These are phyloP conservation scores for Alosa sapidissima DNA, from an alignment of 2,797 vertebrate species.

Conservation along the genomic window DNA sequence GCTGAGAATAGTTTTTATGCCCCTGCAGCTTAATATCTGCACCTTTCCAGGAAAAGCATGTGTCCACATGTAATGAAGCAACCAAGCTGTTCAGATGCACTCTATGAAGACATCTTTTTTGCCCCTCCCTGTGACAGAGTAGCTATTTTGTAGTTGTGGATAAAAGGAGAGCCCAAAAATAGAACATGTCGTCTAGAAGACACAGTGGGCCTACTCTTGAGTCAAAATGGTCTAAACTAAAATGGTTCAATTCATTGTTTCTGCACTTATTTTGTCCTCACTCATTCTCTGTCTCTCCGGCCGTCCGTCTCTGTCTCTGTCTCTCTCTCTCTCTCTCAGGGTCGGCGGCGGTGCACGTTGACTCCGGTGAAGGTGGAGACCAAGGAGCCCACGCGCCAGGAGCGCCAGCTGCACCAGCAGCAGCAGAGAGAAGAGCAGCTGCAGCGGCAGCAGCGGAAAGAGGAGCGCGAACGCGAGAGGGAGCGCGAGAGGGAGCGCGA, in stretches of 20 bases:
- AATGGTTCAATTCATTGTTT: not conserved
- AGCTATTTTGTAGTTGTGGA: not conserved
- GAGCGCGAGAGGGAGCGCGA: conserved; percentile 68
- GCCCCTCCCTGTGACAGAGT: not conserved
- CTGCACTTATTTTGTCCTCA: too few species aligned
- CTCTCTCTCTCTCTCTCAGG: conserved; percentile 49
- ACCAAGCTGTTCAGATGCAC: not conserved
- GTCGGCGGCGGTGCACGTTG: conserved; percentile 62
- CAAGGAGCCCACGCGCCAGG: conserved; percentile 63
- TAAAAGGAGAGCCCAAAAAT: not conserved
- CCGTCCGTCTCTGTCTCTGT: not conserved
- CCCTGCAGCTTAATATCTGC: not conserved
- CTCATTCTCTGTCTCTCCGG: too few species aligned
- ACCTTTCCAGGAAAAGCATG: not conserved
- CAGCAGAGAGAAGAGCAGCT: conserved; percentile 62
- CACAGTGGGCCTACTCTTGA: not conserved
- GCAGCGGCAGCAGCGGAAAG: conserved; percentile 24
- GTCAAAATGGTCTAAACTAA: not conserved
- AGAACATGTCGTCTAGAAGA: not conserved
- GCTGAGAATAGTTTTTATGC: not conserved
- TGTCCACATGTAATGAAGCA: not conserved
- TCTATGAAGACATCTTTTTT: not conserved
- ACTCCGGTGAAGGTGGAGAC: conserved; percentile 49
- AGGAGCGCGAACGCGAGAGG: conserved; percentile 15
- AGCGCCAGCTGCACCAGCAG: conserved; percentile 57